These are phyloP conservation scores for Tragelaphus scriptus DNA, from an alignment of 2,113 vertebrate species.

Conservation along the genomic window DNA sequence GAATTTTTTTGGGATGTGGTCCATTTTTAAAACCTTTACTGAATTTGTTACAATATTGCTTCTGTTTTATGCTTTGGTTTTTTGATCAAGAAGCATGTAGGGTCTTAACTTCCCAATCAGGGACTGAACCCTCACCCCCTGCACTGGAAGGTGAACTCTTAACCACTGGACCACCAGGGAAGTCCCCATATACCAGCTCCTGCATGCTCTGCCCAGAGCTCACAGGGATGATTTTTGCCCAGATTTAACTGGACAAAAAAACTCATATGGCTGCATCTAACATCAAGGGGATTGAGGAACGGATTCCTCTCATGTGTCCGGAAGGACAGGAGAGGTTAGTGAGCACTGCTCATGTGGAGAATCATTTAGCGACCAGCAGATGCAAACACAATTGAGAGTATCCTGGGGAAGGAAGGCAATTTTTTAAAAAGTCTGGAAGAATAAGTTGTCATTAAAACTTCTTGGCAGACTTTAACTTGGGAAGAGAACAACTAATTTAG, in stretches of 20 bases:
- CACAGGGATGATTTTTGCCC: background rate
- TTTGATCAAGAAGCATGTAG: too few relatives aligned
- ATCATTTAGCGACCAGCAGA: background rate
- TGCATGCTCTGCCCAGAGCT: background rate
- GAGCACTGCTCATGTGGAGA: background rate
- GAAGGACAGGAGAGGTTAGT: background rate
- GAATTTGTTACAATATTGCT: too few relatives aligned
- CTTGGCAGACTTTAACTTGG: too few relatives aligned
- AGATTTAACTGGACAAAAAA: background rate
- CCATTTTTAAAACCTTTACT: too few relatives aligned
- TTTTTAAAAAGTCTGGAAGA: too few relatives aligned
- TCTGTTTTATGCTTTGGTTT: too few relatives aligned
- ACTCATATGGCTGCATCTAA: background rate
- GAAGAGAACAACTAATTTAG: too few relatives aligned
- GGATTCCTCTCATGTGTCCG: background rate
- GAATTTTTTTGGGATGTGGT: too few relatives aligned
- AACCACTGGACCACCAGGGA: background rate
- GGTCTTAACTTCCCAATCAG: too few relatives aligned
- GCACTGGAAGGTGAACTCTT: background rate
- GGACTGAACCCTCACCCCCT: background rate
- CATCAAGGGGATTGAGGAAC: background rate
- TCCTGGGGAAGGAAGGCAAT: too few relatives aligned
- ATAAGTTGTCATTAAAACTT: too few relatives aligned
- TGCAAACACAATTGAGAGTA: background rate
- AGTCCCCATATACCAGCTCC: background rate